Evolutionary conservation across 2,113 vertebrate genomes (phyloP), one percentile per base, ranked within the genome.

Genomic region (Halichoerus grypus): DNA sequence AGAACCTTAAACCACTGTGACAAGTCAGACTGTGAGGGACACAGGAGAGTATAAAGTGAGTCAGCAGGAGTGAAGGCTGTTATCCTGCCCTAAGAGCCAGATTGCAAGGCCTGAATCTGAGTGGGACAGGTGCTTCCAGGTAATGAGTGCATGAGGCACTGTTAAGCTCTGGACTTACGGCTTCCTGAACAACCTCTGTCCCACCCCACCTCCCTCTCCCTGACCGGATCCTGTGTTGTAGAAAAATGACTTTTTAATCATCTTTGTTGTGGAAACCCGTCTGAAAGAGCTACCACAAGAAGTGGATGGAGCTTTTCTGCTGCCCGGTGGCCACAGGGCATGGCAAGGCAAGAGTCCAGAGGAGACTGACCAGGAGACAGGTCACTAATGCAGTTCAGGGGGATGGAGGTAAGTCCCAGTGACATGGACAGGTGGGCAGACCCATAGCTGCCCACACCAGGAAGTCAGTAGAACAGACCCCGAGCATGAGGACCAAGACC

Each of bases 351-450:
- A 2, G 4, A 7, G 3, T 33, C 9, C 18, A 21, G n/a, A 33
- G 4, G 7, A 59, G 16, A 18, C 0, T 28, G 13, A 36, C 4
- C 4, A 11, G 2, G 2, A 33, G 18, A 5, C 2, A 11, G 9
- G 65, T 86, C 24, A 24, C 4, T 33, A 3, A 33, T 31, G 24
- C 11, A 28, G 24, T 26, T n/a, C 72, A n/a, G 14, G 24, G 33
- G 4, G 26, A 28, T 36, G 13, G 18, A 67, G 28, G 28, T 12
- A 3, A 74, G 2, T 33, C 53, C 13, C 69, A 79, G 42, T 31
- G 31, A 5, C 10, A 3, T 0, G 39, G 31, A 46, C 28, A 10
- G n/a, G 1, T 63, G 24, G 22, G 16, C 39, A 28, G 31, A 67
- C 7, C 6, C 55, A 11, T 16, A 4, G 31, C 10, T 53, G 22